Base-by-base conservation (phyloP, 2,113 vertebrate genomes). In the Stigmatopora argus region DNA sequence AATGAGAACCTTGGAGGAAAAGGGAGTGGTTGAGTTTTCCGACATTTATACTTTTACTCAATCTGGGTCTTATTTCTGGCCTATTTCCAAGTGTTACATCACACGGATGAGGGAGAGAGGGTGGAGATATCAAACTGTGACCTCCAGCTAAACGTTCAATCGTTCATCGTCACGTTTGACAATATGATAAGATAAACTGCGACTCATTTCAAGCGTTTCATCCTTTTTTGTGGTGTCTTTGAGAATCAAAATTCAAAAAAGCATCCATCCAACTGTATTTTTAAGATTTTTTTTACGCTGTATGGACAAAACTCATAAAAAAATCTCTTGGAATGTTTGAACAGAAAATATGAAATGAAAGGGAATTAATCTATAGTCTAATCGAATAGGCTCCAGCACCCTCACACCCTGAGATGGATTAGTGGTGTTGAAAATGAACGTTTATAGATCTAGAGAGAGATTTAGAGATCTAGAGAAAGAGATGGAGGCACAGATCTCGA, bases 1-100 rank as follows among this genome's bases (percentile, higher is more conserved):
- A 68, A 75, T 34, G 34, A 64, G 63, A 55, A 19, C 53, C 62
- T 70, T 35, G 10, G 53, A 66, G 69, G 11, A 61, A 11, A 38
- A 59, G 62, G 41, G 62, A 1, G 38, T 46, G 38, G 62, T 48
- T 45, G 51, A 74, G 46, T 47, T 15, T 7, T 64, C 63, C 34
- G 26, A 60, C 34, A 41, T n/a, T 68, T 66, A 51, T 23, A 51
- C 13, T 48, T 62, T 55, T 66, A 51, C 58, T 44, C 5, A 46
- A 35, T 72, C 19, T 31, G n/a, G 49, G 45, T 7, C 19, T 2
- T 11, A 12, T 35, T 66, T 60, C 65, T 68, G 56, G 38, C 12
- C 65, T 60, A 62, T 21, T 26, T 41, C 47, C 1, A 41, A 58
- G 12, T 26, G 38, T 72, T 75, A 70, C 38, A 17, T 41, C n/a